Evolutionary conservation across 2,113 vertebrate genomes (phyloP), one percentile per base, ranked within the genome.

Genomic region (Prietella phreatophila): DNA sequence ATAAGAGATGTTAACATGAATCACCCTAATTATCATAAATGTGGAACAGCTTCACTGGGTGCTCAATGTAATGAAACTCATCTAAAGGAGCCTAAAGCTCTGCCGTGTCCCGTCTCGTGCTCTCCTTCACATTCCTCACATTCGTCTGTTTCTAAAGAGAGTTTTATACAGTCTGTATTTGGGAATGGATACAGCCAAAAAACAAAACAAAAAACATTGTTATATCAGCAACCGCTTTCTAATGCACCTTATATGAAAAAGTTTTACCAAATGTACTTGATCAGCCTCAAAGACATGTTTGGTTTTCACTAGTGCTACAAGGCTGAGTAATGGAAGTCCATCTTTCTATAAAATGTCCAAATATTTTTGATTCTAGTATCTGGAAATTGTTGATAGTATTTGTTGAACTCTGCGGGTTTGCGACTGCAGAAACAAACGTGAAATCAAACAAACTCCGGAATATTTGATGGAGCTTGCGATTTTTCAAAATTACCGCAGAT

Each of bases 11-110:
- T 75, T 36, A 85, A 84, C n/a, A 89, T 93, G 92, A 94, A 85
- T 94, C 93, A 93, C 80, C 17, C 4, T 84, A 69, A 92, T 93
- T 92, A 93, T 91, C 71, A 91, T 92, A 89, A 92, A 92, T 90
- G 92, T 90, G 87, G 85, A 87, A 84, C 85, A 89, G 86, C 91
- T 86, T 89, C 56, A 82, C 58, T 78, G 69, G 75, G 76, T n/a
- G 61, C 86, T 86, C 69, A 85, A 63, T 88, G 85, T 86, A 88
- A 84, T 80, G 67, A 75, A 85, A 75, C 81, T 85, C 87, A 85
- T 85, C 82, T 50, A 82, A 63, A 42, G 63, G 61, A 65, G 76
- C 80, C 87, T 84, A n/a, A 78, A 69, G 87, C 73, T 55, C 65
- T 82, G 30, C 20, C 7, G 15, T 27, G 65, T 58, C 39, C 39